A percentile compares a stretch with the other conserved stretches of the same genome.
Conservation (phyloP, 2,888 invertebrate genomes). For the Spisula subtruncata region DNA sequence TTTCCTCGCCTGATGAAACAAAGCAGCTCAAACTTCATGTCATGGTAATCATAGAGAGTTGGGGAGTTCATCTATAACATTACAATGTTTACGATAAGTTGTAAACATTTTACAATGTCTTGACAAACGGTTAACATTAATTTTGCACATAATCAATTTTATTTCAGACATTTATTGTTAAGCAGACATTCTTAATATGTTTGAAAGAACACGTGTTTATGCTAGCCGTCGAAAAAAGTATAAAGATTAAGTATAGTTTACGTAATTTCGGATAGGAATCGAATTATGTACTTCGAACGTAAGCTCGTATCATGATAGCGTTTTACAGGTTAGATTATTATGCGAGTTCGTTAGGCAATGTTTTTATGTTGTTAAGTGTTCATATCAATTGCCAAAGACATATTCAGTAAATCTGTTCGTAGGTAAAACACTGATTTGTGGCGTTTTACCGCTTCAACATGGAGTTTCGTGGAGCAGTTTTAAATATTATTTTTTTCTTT, state of each 20-base stretch:
- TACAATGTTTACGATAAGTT: background rate
- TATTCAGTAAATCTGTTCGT: background rate
- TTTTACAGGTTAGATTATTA: background rate
- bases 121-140: slow-evolving; percentile 9
- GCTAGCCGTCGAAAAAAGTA: background rate
- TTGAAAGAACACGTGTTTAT: background rate
- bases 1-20: background rate
- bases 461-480: too few species aligned
- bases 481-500: too few species aligned
- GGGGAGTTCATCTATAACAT: background rate
- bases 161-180: slow-evolving; percentile 4
- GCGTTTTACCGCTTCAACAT: too few species aligned
- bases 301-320: background rate
- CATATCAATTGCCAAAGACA: background rate
- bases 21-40: background rate
- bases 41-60: background rate
- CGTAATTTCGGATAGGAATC: slow-evolving; percentile 9
- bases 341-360: background rate
- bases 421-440: background rate
- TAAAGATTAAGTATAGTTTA: slow-evolving; percentile 5
- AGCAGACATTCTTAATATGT: background rate
- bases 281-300: background rate
- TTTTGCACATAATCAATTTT: slow-evolving; percentile 4
- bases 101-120: background rate
- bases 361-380: background rate